phyloP scores from a whole-genome alignment of 2,888 invertebrate genomes.

The Fragum fragum region DNA sequence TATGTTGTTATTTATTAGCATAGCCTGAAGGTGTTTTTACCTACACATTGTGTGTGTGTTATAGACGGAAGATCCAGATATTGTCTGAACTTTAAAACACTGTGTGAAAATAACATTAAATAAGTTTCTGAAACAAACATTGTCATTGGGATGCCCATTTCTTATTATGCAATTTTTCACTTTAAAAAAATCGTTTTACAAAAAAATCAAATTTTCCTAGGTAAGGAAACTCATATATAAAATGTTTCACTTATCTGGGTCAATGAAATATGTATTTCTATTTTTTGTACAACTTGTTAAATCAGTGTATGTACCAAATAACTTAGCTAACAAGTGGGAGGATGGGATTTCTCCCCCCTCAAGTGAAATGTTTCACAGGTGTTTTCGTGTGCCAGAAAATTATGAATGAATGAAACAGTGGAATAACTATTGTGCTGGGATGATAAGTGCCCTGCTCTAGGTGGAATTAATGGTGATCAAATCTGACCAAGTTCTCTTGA shows the following conservation, averaged over 20 bases:
- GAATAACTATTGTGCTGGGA: neutral
- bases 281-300: neutral
- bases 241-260: neutral
- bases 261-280: constrained; percentile 3
- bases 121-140: too few species aligned
- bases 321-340: constrained; percentile 1
- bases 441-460: neutral
- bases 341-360: neutral
- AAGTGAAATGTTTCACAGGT: neutral
- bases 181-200: too few species aligned
- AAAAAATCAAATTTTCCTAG: neutral
- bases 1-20: constrained; percentile 9
- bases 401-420: constrained; percentile 6
- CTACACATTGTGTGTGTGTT: neutral
- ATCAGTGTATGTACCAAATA: neutral
- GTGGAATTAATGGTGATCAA: neutral
- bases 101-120: neutral
- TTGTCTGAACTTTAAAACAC: neutral
- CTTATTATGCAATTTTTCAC: too few species aligned
- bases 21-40: constrained; percentile 16
- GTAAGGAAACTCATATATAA: neutral
- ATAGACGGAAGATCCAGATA: neutral
- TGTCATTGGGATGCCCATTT: too few species aligned
- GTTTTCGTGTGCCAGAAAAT: neutral
- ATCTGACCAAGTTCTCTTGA: too few species aligned